Conservation (phyloP, 1,140 invertebrate species). For the Oscheius sp. region DNA sequence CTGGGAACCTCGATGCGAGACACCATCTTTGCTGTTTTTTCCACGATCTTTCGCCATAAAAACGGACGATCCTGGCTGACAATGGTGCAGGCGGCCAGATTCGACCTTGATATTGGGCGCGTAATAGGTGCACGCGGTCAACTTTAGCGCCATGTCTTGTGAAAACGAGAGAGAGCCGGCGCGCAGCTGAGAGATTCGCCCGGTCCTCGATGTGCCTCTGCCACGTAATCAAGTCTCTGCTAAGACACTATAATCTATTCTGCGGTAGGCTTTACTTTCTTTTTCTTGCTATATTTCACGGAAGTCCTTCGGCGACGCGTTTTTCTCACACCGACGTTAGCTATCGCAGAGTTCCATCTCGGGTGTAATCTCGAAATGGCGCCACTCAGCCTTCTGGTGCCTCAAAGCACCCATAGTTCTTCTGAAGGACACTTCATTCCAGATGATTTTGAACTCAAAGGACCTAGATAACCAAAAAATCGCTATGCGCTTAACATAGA, state of each 20-base stretch:
- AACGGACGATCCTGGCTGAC: neutral
- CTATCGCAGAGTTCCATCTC: slow-evolving; percentile 3
- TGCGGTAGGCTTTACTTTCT: neutral
- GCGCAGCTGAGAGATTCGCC: too few species aligned
- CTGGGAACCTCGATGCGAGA: too few species aligned
- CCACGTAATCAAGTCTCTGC: neutral
- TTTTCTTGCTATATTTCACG: too few species aligned
- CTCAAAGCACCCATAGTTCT: slow-evolving; percentile 1
- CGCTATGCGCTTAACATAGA: too few species aligned
- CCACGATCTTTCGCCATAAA: neutral
- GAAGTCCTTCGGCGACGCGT: neutral
- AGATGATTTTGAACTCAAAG: too few species aligned
- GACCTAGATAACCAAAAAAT: too few species aligned
- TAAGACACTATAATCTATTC: neutral
- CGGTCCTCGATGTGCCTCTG: neutral
- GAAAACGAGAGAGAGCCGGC: neutral
- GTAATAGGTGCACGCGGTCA: slow-evolving; percentile 12
- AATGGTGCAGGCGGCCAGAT: neutral
- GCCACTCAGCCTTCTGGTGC: neutral
- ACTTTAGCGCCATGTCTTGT: slow-evolving; percentile 12
- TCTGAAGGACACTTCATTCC: too few species aligned
- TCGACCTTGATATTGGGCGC: neutral
- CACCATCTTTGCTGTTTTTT: neutral
- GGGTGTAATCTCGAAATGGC: slow-evolving; percentile 9
- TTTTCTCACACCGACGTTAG: neutral